These are phyloP conservation scores for Ceryle rudis DNA, from an alignment of 2,797 vertebrate species.

Conservation along the genomic window DNA sequence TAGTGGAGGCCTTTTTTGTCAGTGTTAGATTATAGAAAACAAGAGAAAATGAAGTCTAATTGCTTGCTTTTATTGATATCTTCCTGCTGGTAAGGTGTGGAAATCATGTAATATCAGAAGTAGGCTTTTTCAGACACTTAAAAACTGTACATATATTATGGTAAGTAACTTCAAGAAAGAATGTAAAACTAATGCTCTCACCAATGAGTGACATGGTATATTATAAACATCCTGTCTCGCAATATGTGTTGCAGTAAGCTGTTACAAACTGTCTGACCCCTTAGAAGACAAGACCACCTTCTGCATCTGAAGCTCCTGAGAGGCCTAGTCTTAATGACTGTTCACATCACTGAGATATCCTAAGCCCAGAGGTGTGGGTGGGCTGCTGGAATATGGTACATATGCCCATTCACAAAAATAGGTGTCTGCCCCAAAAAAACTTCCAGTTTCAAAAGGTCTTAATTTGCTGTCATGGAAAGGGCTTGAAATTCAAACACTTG, in stretches of 20 bases:
- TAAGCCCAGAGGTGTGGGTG: not conserved
- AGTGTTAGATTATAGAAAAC: not conserved
- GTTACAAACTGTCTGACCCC: accelerated
- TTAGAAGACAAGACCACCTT: not conserved
- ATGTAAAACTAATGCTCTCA: not conserved
- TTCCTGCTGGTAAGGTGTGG: not conserved
- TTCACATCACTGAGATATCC: not conserved
- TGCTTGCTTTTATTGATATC: not conserved
- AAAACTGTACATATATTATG: not conserved
- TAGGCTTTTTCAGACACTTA: not conserved
- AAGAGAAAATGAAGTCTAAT: not conserved
- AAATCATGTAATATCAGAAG: not conserved
- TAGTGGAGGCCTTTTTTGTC: not conserved
- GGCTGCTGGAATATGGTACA: accelerated
- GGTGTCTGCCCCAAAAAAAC: not conserved
- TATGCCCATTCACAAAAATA: not conserved
- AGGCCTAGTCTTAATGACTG: not conserved
- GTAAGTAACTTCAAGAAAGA: not conserved
- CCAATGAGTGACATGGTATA: not conserved
- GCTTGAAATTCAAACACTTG: conserved; percentile 46
- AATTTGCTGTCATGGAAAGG: conserved; percentile 27
- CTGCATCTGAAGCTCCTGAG: not conserved
- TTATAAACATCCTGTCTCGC: not conserved
- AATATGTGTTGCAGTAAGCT: accelerated
- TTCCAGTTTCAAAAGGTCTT: conserved; percentile 1